Conservation (phyloP, 2,888 invertebrate genomes). For the Tillus elongatus region DNA sequence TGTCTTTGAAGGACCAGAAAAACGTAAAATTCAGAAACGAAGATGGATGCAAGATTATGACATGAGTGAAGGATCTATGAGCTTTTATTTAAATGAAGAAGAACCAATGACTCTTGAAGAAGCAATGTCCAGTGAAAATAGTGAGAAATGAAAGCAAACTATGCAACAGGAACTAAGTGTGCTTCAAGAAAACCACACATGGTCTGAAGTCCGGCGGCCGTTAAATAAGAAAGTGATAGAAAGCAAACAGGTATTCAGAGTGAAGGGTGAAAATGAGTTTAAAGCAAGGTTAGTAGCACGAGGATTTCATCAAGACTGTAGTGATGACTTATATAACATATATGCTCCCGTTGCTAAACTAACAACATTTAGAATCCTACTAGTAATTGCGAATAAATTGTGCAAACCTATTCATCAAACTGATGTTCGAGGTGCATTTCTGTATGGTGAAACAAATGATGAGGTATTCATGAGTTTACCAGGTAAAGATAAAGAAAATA, state of each 20-base stretch:
- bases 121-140: too few relatives aligned
- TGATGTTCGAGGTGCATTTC: too few relatives aligned
- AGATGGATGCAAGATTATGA: too few relatives aligned
- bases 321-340: constrained; percentile 6
- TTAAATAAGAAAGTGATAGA: constrained; percentile 8
- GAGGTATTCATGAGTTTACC: background rate
- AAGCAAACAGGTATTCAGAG: constrained; percentile 11
- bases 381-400: background rate
- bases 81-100: too few relatives aligned
- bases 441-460: background rate
- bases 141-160: too few relatives aligned
- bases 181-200: constrained; percentile 14
- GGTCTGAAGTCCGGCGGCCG: constrained; percentile 10
- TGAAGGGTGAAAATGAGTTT: constrained; percentile 15
- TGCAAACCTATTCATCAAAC: too few relatives aligned
- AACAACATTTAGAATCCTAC: background rate
- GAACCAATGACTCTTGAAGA: too few relatives aligned
- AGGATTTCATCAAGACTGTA: constrained; percentile 8
- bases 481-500: background rate
- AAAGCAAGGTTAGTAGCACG: constrained; percentile 22
- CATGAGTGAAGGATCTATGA: too few relatives aligned
- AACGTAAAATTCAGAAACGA: too few relatives aligned
- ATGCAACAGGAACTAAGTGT: too few relatives aligned
- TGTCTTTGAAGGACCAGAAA: too few relatives aligned
- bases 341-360: constrained; percentile 8